Evolutionary conservation across 2,888 invertebrate genomes (phyloP).

Genomic region (Cactoblastis cactorum): DNA sequence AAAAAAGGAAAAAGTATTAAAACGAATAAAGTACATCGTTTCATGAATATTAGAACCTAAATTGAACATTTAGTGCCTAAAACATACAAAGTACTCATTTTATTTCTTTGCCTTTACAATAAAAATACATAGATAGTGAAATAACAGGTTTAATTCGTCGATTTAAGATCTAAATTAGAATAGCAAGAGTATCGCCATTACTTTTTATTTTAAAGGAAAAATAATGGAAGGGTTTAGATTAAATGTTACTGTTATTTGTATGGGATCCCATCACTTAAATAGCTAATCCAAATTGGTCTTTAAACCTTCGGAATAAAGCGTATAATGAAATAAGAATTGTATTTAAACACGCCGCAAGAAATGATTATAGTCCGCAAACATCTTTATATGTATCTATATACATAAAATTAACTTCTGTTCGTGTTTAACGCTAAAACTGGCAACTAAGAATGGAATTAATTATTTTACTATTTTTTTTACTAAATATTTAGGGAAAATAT

Average conservation of each 20-base stretch:
- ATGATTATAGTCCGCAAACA: not conserved
- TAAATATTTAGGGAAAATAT: too few relatives aligned
- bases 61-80: slow-evolving; percentile 7
- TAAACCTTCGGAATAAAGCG: not conserved
- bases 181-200: slow-evolving; percentile 35
- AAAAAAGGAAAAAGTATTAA: not conserved
- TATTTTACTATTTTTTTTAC: too few relatives aligned
- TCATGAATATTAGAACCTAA: slow-evolving; percentile 9
- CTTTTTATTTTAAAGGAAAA: slow-evolving; percentile 56
- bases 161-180: slow-evolving; percentile 28
- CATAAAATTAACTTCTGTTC: too few relatives aligned
- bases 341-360: not conserved
- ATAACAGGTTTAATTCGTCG: slow-evolving; percentile 30
- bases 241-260: slow-evolving; percentile 47
- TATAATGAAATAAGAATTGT: not conserved
- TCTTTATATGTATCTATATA: too few relatives aligned
- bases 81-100: slow-evolving; percentile 5
- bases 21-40: not conserved
- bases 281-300: slow-evolving; percentile 24
- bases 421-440: too few relatives aligned
- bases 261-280: slow-evolving; percentile 30
- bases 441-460: too few relatives aligned
- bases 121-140: slow-evolving; percentile 7
- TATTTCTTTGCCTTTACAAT: slow-evolving; percentile 3
- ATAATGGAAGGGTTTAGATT: slow-evolving; percentile 46